Conservation (phyloP, 2,797 vertebrate species). For the Lepilemur septentrionalis region DNA sequence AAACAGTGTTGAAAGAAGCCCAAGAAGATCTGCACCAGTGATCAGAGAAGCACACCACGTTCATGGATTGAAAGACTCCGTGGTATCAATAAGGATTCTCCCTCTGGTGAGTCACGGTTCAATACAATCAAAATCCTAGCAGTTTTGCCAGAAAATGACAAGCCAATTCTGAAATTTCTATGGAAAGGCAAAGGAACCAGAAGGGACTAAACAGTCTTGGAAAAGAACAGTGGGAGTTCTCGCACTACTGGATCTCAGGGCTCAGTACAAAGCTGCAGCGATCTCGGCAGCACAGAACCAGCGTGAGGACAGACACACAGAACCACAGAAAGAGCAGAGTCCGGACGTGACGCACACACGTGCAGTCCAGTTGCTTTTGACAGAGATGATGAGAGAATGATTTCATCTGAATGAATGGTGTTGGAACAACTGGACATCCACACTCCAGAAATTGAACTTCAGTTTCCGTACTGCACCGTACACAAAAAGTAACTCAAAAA, state of each 20-base stretch:
- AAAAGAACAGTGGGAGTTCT: background rate
- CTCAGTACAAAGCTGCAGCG: background rate
- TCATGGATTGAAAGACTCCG: background rate
- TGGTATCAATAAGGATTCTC: background rate
- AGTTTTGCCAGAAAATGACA: background rate
- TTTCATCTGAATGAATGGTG: background rate
- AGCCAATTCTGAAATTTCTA: background rate
- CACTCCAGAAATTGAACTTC: background rate
- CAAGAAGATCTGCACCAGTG: background rate
- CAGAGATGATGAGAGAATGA: background rate
- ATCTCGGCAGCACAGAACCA: background rate
- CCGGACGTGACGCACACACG: background rate
- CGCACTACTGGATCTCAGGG: background rate
- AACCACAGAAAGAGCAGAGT: background rate
- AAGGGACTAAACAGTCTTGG: background rate
- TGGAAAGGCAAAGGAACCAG: background rate
- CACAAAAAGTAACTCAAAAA: background rate
- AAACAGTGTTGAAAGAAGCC: background rate
- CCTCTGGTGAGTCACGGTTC: background rate
- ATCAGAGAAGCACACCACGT: background rate
- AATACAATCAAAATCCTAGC: background rate
- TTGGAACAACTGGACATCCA: background rate
- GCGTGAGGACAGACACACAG: background rate
- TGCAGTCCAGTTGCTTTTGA: background rate
- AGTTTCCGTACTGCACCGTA: background rate